phyloP scores from a whole-genome alignment of 30 jellyfish, hydroid and myxozoan species.

The Aurelia aurita region DNA sequence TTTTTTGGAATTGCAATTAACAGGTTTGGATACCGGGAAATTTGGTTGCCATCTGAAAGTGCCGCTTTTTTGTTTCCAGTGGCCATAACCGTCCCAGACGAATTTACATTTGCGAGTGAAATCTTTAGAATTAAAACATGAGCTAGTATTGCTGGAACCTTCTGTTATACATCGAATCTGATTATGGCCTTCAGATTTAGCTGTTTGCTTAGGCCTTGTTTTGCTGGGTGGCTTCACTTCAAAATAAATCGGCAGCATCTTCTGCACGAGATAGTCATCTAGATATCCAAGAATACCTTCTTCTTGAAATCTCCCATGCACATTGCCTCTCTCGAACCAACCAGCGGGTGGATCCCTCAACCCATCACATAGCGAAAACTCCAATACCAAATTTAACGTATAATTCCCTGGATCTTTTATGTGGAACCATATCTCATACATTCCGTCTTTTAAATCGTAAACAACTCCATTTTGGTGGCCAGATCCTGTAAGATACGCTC shows the following conservation, averaged over 20 bases:
- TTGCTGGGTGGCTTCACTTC: background rate
- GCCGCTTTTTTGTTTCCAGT: slow-evolving; percentile 6
- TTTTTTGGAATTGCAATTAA: background rate
- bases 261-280: slow-evolving; percentile 51
- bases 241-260: slow-evolving; percentile 5
- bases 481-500: slow-evolving; percentile 42
- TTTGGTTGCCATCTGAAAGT: slow-evolving; percentile 37
- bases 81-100: slow-evolving; percentile 51
- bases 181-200: too few relatives aligned
- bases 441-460: slow-evolving; percentile 53
- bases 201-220: too few relatives aligned
- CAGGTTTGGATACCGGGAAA: slow-evolving; percentile 7
- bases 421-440: slow-evolving; percentile 46
- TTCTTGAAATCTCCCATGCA: slow-evolving; percentile 43
- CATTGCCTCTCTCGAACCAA: slow-evolving; percentile 59
- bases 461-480: slow-evolving; percentile 35
- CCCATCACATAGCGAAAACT: slow-evolving; percentile 63
- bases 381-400: slow-evolving; percentile 36
- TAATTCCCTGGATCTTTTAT: slow-evolving; percentile 50
- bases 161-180: too few relatives aligned
- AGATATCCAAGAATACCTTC: slow-evolving; percentile 57
- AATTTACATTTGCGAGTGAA: slow-evolving; percentile 13
- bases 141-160: background rate
- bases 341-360: slow-evolving; percentile 65
- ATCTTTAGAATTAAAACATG: slow-evolving; percentile 1